phyloP scores from a whole-genome alignment of 1,140 invertebrate species.

The Portunus trituberculatus region DNA sequence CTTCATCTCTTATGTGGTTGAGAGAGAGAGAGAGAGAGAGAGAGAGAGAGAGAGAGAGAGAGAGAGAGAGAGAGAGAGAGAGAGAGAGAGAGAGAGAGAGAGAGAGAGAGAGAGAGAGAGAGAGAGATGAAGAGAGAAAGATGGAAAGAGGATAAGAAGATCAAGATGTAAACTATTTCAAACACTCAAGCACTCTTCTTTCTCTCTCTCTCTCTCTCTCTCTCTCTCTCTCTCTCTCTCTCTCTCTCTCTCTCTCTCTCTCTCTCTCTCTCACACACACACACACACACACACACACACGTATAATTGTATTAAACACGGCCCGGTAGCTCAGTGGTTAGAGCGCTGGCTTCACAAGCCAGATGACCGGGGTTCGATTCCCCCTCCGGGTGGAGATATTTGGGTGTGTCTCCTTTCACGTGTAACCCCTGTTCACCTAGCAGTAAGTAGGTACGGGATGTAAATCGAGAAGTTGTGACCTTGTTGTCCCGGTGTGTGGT shows the following conservation, averaged over 20 bases:
- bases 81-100: not conserved
- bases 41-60: not conserved
- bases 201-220: not conserved
- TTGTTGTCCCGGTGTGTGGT: too few species aligned
- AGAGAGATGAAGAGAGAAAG: too few species aligned
- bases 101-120: slow-evolving; percentile 20
- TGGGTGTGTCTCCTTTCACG: too few species aligned
- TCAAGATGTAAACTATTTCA: not conserved
- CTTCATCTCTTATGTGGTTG: not conserved
- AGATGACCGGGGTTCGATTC: too few species aligned
- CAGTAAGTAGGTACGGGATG: too few species aligned
- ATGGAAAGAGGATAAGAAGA: not conserved
- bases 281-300: too few species aligned
- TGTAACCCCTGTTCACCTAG: too few species aligned
- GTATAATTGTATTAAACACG: too few species aligned
- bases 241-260: slow-evolving; percentile 10
- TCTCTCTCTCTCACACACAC: not conserved
- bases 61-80: not conserved
- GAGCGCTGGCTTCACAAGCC: too few species aligned
- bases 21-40: not conserved
- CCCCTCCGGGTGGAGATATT: too few species aligned
- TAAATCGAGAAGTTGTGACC: too few species aligned
- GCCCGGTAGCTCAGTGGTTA: too few species aligned
- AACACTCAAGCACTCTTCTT: not conserved
- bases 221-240: slow-evolving; percentile 2